Conservation (phyloP, 2,888 invertebrate species). For the Pediacus dermestoides region DNA sequence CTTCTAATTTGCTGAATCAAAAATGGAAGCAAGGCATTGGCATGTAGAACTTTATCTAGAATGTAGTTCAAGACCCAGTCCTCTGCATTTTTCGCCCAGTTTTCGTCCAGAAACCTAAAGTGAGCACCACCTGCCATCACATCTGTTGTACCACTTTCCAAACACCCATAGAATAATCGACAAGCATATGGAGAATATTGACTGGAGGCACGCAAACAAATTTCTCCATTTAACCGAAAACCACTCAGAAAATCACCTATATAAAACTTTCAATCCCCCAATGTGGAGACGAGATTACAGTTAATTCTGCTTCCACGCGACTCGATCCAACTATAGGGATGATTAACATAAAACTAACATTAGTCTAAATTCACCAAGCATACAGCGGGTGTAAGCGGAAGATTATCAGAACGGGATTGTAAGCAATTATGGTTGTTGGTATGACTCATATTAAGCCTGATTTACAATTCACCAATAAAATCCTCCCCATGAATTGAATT, state of each 20-base stretch:
- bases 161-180: too few relatives aligned
- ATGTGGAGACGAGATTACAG: slow-evolving; percentile 35
- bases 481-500: slow-evolving; percentile 10
- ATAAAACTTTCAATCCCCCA: slow-evolving; percentile 33
- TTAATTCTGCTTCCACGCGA: slow-evolving; percentile 35
- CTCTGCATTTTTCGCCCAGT: too few relatives aligned
- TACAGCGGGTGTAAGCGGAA: slow-evolving; percentile 34
- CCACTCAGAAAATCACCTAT: slow-evolving; percentile 20
- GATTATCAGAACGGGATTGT: slow-evolving; percentile 39
- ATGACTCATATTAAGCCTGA: slow-evolving; percentile 34
- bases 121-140: too few relatives aligned
- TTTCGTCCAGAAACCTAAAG: too few relatives aligned
- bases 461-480: slow-evolving; percentile 30
- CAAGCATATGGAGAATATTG: too few relatives aligned
- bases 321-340: slow-evolving; percentile 34
- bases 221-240: too few relatives aligned
- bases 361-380: slow-evolving; percentile 34
- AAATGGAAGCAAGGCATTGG: too few relatives aligned
- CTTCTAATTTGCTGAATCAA: too few relatives aligned
- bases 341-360: slow-evolving; percentile 45
- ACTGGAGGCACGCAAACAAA: too few relatives aligned
- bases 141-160: too few relatives aligned
- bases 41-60: too few relatives aligned
- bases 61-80: too few relatives aligned
- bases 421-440: slow-evolving; percentile 34